A percentile compares a stretch with the other conserved stretches of the same genome.
Evolutionary conservation across 2,888 invertebrate species (phyloP).

Genomic region (Habroteleia sp.): DNA sequence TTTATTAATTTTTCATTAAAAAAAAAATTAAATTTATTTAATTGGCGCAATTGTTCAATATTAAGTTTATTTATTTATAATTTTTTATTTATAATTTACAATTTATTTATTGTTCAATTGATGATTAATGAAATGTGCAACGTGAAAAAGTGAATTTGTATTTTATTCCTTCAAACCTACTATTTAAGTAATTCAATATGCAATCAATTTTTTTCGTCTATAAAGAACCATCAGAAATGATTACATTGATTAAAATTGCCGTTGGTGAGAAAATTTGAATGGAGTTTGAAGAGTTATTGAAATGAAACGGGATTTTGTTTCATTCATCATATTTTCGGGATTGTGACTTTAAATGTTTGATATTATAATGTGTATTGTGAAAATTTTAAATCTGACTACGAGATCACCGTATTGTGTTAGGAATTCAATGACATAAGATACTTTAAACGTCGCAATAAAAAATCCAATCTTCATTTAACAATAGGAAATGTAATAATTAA

Average conservation of each 20-base stretch:
- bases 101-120: no score
- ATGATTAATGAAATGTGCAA: no score
- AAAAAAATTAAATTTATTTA: no score
- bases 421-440: constrained; percentile 5
- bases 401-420: constrained; percentile 3
- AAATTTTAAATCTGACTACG: constrained; percentile 28
- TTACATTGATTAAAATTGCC: constrained; percentile 51
- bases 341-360: constrained; percentile 35
- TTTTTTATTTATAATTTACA: no score
- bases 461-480: not conserved
- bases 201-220: constrained; percentile 11
- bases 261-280: constrained; percentile 53
- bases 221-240: constrained; percentile 26
- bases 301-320: constrained; percentile 46
- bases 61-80: no score
- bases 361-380: constrained; percentile 34
- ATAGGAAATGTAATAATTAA: not conserved
- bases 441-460: not conserved
- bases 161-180: no score
- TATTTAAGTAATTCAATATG: no score
- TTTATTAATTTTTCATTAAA: no score
- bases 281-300: constrained; percentile 29
- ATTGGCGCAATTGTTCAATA: no score
- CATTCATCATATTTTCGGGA: constrained; percentile 43
- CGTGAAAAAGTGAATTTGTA: no score